Base-by-base conservation (phyloP, 2,797 vertebrate species). In the Alosa sapidissima region DNA sequence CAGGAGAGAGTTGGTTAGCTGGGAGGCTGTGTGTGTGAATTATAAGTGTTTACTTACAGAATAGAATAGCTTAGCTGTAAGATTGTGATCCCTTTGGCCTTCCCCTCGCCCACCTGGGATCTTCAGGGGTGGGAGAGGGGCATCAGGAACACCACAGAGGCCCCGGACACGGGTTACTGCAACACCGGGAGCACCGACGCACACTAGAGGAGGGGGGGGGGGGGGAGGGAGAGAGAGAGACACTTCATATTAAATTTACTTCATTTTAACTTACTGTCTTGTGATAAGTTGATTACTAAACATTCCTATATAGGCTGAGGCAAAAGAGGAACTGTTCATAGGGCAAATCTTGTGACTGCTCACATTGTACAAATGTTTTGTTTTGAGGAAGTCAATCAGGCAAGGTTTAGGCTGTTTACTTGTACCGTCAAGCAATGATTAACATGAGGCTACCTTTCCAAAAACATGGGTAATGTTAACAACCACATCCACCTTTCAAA, bases 61-160 rank as follows among this genome's bases (percentile, higher is more conserved):
- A 93, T 98, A 97, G 94, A 98, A 97, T 95, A 97, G 94, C 89
- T 97, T 97, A 94, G 98, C 97, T 97, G 98, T 97, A 97, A 98
- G 98, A 98, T 95, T 98, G 97, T 96, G 98, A 99, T 99, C 98
- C 98, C 98, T 95, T 94, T 98, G 97, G 96, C 97, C 97, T 96
- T 98, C 97, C 98, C 98, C 98, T 99, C 98, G 98, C 98, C 98
- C 98, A 99, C 98, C 98, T 98, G 98, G 98, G 98, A 99, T 99
- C 98, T 98, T 99, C 96, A 98, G 96, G 96, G 97, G 98, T 99
- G 98, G 98, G 98, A 95, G 98, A 99, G 98, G 98, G 98, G 95
- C 98, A 99, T 99, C 98, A 99, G 98, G 98, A 99, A 95, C 98
- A 98, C 98, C 98, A 99, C 98, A 93, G 98, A 99, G 98, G 98